A percentile compares a stretch with the other conserved stretches of the same genome.
phyloP scores from a whole-genome alignment of 2,113 vertebrate genomes.

The Cephalopterus ornatus region DNA sequence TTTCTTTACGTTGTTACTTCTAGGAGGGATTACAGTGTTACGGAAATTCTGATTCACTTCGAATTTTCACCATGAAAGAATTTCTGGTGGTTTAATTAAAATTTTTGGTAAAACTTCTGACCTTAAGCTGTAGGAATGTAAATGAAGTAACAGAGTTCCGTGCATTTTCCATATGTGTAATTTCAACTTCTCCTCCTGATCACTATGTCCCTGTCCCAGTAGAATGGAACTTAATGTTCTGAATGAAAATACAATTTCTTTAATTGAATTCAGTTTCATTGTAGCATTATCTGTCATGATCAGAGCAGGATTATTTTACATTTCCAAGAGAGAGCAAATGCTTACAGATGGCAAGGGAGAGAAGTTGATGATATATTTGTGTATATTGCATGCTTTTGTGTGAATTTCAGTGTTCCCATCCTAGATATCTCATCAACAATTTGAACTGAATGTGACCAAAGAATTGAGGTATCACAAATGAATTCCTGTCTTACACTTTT shows the following conservation, averaged over 20 bases:
- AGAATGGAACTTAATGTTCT: neutral
- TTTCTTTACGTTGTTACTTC: neutral
- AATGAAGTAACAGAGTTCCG: neutral
- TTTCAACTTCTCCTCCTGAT: neutral
- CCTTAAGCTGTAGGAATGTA: neutral
- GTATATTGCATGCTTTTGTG: neutral
- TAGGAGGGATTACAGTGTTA: neutral
- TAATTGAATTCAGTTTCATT: neutral
- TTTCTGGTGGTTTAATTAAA: constrained; percentile 1
- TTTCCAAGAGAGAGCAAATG: neutral
- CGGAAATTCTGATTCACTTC: neutral
- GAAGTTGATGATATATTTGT: neutral
- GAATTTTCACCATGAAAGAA: neutral
- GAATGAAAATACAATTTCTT: neutral
- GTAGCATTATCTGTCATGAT: neutral
- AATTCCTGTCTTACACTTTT: neutral
- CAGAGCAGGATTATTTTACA: neutral
- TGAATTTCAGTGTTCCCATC: neutral
- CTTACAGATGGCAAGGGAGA: neutral
- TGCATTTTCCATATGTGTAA: neutral
- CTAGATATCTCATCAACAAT: neutral
- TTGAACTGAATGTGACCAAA: neutral
- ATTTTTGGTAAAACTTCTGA: neutral
- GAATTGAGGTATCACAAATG: neutral
- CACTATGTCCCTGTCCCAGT: rapidly evolving